These are phyloP conservation scores for Oryctolagus cuniculus DNA, from an alignment of 2,113 vertebrate genomes.

Conservation along the genomic window mOryCun1.1 NC_091445.1:86603001-86603500, in stretches of 20 bases:
- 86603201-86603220: constrained; percentile 98
- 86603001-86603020: background rate
- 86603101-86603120: background rate
- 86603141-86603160: constrained; percentile 22
- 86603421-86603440: constrained; percentile 19
- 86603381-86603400: constrained; percentile 7
- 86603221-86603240: constrained; percentile 95
- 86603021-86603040: background rate
- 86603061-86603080: background rate
- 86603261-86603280: constrained; percentile 99
- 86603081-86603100: background rate
- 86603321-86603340: constrained; percentile 43
- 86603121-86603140: background rate
- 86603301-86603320: constrained; percentile 88
- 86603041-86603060: background rate
- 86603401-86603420: constrained; percentile 36
- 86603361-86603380: constrained; percentile 6
- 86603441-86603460: constrained; percentile 39
- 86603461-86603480: background rate
- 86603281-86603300: constrained; percentile 99
- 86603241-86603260: constrained; percentile 97
- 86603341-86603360: constrained; percentile 19
- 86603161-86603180: constrained; percentile 92
- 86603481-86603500: constrained; percentile 12
- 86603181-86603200: constrained; percentile 99